Base-by-base conservation (phyloP, 64 coral and sea anemone genomes). In the Orbicella faveolata region DNA sequence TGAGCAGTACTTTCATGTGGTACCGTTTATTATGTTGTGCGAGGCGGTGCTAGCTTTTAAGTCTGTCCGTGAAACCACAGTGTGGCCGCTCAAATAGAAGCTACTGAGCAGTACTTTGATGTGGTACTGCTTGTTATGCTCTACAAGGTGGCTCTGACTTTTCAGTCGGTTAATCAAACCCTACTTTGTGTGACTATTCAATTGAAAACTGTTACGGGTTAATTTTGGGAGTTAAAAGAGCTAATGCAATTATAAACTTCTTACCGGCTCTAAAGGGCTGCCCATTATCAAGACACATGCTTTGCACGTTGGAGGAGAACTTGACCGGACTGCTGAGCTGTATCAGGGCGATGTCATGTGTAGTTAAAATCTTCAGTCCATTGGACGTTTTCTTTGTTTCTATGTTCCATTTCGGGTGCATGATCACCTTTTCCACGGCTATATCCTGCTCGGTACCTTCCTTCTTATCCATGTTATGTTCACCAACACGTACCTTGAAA, bases 331-430 rank as follows among this genome's bases (percentile, higher is more conserved):
- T 83, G 17, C 72, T 74, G 1, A 98, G 83, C 13, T 98, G 77
- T 57, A 98, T 63, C 63, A 98, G 64, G 36, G 93, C 87, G 9
- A 98, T 78, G 74, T 98, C 96, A 63, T 95, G 90, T 79, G 90
- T 78, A 35, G 93, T 83, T 11, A 73, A 87, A 51, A 95, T 77
- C 68, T 90, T 93, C 8, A 68, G 26, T 39, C 92, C 87, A 21
- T 78, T 83, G 14, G 88, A 76, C 7, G 90, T 78, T 10, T 90
- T 98, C 33, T 92, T 93, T 20, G 63, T 83, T 36, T 63, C 62
- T 34, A 98, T 83, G 63, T 92, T 93, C 90, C 93, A 94, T 34
- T 94, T 87, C 0, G 96, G 96, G 64, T 98, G 90, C 39, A 98
- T 80, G 41, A 92, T 76, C 52, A 95, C 81, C 76, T 78, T 79